Evolutionary conservation across 2,888 invertebrate genomes (phyloP).

Genomic region (Ectropis crepuscularia): DNA sequence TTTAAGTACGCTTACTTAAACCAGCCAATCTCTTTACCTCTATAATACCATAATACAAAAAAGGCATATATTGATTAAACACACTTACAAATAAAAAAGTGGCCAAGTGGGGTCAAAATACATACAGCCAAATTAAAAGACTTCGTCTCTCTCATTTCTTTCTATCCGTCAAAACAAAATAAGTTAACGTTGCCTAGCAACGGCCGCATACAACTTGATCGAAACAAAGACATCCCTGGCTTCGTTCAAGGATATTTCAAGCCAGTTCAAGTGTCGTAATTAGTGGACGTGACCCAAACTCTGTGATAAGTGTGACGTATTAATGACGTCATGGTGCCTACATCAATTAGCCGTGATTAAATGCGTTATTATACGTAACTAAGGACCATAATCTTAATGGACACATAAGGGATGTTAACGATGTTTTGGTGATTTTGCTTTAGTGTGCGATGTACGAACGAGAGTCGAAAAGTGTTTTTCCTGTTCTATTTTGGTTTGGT

Average conservation of each 20-base stretch:
- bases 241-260: not conserved
- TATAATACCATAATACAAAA: no score
- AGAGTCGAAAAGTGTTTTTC: no score
- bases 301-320: conserved; percentile 17
- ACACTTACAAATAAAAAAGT: no score
- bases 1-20: no score
- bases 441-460: not conserved
- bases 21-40: no score
- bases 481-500: no score
- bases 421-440: conserved; percentile 3
- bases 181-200: conserved; percentile 32
- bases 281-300: conserved; percentile 27
- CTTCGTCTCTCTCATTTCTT: no score
- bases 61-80: no score
- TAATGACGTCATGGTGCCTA: conserved; percentile 28
- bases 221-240: conserved; percentile 24
- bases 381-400: conserved; percentile 12
- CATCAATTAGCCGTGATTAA: conserved; percentile 21
- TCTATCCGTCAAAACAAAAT: no score
- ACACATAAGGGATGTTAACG: conserved; percentile 7
- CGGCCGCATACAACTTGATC: conserved; percentile 20
- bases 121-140: no score
- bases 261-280: conserved; percentile 12
- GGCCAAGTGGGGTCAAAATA: no score
- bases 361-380: conserved; percentile 1